Percentiles rank a stretch among this genome's conserved stretches.
These are phyloP conservation scores for Zhuqinia jingwanae DNA, from an alignment of 2,888 invertebrate species.

Conservation along the genomic window DNA sequence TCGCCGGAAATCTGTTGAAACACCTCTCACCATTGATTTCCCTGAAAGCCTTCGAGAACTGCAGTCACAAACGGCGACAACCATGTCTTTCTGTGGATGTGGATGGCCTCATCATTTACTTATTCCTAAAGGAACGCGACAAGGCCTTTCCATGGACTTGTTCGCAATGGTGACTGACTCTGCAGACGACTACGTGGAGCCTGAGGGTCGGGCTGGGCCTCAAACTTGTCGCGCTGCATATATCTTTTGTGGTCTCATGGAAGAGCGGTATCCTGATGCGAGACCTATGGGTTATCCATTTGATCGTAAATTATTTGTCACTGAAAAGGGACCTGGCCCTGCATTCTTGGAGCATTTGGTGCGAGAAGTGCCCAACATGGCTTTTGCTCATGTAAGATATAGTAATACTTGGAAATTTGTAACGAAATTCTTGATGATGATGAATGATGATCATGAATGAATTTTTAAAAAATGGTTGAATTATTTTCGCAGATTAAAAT, in stretches of 20 bases:
- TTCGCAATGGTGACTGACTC: slow-evolving; percentile 72
- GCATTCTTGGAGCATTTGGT: slow-evolving; percentile 68
- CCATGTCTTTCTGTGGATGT: slow-evolving; percentile 81
- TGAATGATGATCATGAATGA: too few relatives aligned
- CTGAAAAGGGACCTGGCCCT: slow-evolving; percentile 65
- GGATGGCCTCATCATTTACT: slow-evolving; percentile 94
- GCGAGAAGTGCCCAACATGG: slow-evolving; percentile 66
- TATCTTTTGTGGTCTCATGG: slow-evolving; percentile 70
- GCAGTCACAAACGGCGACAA: slow-evolving; percentile 83
- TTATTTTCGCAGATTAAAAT: slow-evolving; percentile 50
- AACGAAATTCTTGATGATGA: too few relatives aligned
- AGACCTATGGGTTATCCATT: slow-evolving; percentile 75
- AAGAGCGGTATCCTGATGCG: slow-evolving; percentile 71
- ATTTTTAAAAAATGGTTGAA: background rate
- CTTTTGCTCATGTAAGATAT: slow-evolving; percentile 61
- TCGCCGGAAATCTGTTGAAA: slow-evolving; percentile 86
- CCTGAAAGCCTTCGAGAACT: slow-evolving; percentile 88
- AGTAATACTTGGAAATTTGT: too few relatives aligned
- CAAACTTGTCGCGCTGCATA: slow-evolving; percentile 67
- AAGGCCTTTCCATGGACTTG: slow-evolving; percentile 82
- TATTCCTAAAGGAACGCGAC: slow-evolving; percentile 86
- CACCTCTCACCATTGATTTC: slow-evolving; percentile 91
- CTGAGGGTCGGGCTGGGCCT: slow-evolving; percentile 1
- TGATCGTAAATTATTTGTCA: slow-evolving; percentile 56
- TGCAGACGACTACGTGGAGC: slow-evolving; percentile 56